These are phyloP conservation scores for Hydrotaea diabolus DNA, from an alignment of 2,888 invertebrate genomes.

Conservation along the genomic window DNA sequence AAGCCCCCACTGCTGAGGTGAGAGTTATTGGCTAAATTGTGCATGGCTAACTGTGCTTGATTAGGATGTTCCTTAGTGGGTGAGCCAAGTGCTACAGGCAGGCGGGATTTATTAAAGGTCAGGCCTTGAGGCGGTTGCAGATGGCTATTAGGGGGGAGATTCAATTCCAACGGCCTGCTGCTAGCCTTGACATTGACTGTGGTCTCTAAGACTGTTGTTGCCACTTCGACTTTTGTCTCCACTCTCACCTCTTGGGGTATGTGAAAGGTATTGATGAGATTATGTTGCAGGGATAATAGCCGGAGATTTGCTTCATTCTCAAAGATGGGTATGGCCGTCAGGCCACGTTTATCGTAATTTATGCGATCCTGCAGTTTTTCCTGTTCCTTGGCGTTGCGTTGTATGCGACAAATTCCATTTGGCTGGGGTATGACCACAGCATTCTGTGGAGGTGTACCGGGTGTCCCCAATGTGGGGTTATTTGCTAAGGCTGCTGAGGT, in stretches of 20 bases:
- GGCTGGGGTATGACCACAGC: slow-evolving; percentile 76
- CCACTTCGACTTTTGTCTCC: neutral
- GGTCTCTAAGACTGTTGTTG: neutral
- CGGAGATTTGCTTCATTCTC: slow-evolving; percentile 91
- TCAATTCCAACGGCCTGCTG: neutral
- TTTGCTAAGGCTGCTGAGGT: slow-evolving; percentile 54
- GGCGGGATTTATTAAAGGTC: neutral
- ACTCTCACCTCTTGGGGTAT: slow-evolving; percentile 75
- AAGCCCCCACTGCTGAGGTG: slow-evolving; percentile 25
- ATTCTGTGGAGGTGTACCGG: slow-evolving; percentile 54
- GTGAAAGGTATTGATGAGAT: slow-evolving; percentile 86
- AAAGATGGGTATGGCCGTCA: slow-evolving; percentile 90
- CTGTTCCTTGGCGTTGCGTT: slow-evolving; percentile 88
- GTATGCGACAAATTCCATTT: slow-evolving; percentile 83
- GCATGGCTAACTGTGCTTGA: slow-evolving; percentile 34
- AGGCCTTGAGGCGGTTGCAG: neutral
- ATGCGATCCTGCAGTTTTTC: slow-evolving; percentile 93
- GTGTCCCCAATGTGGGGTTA: slow-evolving; percentile 51
- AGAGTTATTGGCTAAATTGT: slow-evolving; percentile 52
- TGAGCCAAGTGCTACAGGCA: neutral
- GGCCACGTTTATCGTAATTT: slow-evolving; percentile 91
- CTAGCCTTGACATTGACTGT: neutral
- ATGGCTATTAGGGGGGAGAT: neutral
- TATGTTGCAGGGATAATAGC: slow-evolving; percentile 94
- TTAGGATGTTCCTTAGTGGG: slow-evolving; percentile 64